phyloP scores from a whole-genome alignment of 2,888 invertebrate genomes.

The Archaeoteleia sp. region DNA sequence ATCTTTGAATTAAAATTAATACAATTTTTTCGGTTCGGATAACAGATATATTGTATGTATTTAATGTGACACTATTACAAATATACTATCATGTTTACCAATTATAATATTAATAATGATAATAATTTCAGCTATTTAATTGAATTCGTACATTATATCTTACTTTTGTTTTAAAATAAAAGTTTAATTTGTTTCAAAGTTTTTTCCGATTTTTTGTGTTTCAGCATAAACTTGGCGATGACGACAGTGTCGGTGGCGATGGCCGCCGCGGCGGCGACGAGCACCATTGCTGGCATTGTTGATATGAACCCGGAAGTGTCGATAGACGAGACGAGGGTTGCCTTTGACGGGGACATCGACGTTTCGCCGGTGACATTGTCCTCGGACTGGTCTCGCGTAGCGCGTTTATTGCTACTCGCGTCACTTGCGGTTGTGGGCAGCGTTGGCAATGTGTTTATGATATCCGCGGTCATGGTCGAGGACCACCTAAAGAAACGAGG shows the following conservation, averaged over 20 bases:
- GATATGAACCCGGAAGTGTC: conserved; percentile 59
- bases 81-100: too few relatives aligned
- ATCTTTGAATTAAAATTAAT: too few relatives aligned
- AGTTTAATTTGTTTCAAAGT: neutral
- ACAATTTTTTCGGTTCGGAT: too few relatives aligned
- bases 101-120: too few relatives aligned
- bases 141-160: too few relatives aligned
- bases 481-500: conserved; percentile 82
- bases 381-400: conserved; percentile 82
- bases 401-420: conserved; percentile 80
- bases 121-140: too few relatives aligned
- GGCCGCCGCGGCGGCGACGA: conserved; percentile 51
- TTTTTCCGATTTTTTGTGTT: conserved; percentile 40
- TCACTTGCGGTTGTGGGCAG: conserved; percentile 81
- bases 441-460: conserved; percentile 86
- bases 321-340: conserved; percentile 58
- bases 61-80: too few relatives aligned
- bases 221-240: conserved; percentile 58
- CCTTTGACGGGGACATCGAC: conserved; percentile 67
- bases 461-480: conserved; percentile 84
- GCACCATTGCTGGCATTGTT: conserved; percentile 59
- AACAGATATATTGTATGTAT: too few relatives aligned
- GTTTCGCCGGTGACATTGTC: conserved; percentile 82
- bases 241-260: conserved; percentile 47
- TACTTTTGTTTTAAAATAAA: too few relatives aligned